phyloP scores from a whole-genome alignment of 1,140 invertebrate genomes.

The Caenorhabditis latens region DNA sequence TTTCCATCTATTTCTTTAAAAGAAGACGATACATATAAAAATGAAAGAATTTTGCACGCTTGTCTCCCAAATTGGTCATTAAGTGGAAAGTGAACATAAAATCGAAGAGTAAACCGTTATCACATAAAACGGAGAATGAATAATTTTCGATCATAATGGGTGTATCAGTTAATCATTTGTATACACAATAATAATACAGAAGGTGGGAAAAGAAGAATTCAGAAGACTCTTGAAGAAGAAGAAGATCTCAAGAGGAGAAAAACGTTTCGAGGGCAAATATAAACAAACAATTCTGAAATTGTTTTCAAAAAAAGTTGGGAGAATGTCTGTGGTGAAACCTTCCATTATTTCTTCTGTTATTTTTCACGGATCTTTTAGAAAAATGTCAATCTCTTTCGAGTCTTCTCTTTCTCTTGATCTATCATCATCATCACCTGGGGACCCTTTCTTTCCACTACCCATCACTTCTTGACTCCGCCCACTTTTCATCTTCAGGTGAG shows the following conservation, averaged over 20 bases:
- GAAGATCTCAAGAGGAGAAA: not conserved
- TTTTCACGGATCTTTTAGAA: slow-evolving; percentile 36
- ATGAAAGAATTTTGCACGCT: not conserved
- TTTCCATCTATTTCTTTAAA: not conserved
- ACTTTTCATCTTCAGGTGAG: slow-evolving; percentile 32
- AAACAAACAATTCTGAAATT: not conserved
- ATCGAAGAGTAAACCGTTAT: not conserved
- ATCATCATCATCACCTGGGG: slow-evolving; percentile 18
- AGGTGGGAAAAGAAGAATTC: not conserved
- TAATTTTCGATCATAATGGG: not conserved
- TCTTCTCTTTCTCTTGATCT: not conserved
- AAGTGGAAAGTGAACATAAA: slow-evolving; percentile 35
- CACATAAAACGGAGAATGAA: not conserved
- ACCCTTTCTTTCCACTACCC: not conserved
- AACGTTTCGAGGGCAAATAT: slow-evolving; percentile 20
- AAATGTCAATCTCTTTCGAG: not conserved
- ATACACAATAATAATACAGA: not conserved
- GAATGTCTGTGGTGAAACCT: not conserved
- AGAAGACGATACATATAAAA: not conserved
- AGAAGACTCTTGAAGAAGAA: not conserved
- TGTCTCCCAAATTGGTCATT: slow-evolving; percentile 43
- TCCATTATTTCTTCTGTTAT: not conserved
- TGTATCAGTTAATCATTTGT: slow-evolving; percentile 40
- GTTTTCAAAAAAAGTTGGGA: not conserved
- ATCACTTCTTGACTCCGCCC: slow-evolving; percentile 47